These are phyloP conservation scores for Apogon hyalosoma DNA, from an alignment of 2,797 vertebrate genomes.

Conservation along the genomic window DNA sequence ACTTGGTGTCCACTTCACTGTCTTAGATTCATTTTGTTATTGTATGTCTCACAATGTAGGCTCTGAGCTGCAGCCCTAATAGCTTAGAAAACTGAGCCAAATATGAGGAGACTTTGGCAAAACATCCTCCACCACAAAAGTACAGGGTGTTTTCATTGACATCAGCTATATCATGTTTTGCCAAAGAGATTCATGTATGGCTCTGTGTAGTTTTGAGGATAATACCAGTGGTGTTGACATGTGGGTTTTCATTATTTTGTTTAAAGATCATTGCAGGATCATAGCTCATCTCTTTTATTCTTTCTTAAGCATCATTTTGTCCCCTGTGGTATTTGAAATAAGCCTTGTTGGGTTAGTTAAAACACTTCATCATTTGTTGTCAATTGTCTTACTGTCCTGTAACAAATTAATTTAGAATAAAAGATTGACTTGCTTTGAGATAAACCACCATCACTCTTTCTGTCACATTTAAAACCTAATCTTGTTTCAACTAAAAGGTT, in stretches of 20 bases:
- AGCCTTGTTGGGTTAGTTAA: background rate
- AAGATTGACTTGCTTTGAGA: too few relatives aligned
- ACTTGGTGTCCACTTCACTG: conserved; percentile 82
- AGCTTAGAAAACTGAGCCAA: conserved; percentile 74
- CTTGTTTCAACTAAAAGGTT: background rate
- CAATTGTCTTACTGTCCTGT: too few relatives aligned
- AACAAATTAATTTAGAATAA: too few relatives aligned
- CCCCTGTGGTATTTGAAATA: background rate
- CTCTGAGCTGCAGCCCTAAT: conserved; percentile 69
- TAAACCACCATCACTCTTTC: too few relatives aligned
- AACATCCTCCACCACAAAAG: conserved; percentile 24
- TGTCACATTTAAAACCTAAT: background rate
- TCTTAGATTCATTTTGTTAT: conserved; percentile 77
- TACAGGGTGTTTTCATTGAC: conserved; percentile 36
- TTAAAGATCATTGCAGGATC: conserved; percentile 11
- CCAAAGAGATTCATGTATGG: conserved; percentile 75
- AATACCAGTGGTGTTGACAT: conserved; percentile 73
- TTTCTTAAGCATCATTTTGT: background rate
- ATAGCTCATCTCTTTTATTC: background rate
- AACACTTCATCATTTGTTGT: conserved; percentile 1
- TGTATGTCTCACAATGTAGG: conserved; percentile 80
- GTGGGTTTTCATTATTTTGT: conserved; percentile 46
- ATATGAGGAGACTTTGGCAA: conserved; percentile 68
- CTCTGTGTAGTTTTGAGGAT: conserved; percentile 71
- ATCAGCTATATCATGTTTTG: conserved; percentile 43